phyloP scores from a whole-genome alignment of 2,888 invertebrate genomes.

The Himalopsyche tibetana region DNA sequence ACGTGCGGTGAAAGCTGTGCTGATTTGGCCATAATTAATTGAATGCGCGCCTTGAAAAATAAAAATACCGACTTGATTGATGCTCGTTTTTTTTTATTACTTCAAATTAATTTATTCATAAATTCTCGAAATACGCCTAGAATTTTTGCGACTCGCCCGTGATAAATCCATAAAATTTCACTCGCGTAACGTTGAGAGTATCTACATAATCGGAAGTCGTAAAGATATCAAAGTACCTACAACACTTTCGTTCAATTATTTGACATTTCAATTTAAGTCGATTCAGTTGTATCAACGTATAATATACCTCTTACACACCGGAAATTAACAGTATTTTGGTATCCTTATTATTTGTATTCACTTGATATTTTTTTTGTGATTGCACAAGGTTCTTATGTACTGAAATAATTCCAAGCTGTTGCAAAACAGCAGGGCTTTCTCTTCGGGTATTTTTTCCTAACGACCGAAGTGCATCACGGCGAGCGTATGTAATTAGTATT shows the following conservation, averaged over 20 bases:
- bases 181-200: neutral
- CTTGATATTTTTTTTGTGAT: too few species aligned
- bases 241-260: too few species aligned
- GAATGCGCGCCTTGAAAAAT: neutral
- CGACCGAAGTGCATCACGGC: neutral
- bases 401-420: neutral
- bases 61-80: neutral
- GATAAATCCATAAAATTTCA: neutral
- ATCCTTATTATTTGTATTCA: too few species aligned
- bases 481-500: neutral
- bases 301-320: too few species aligned
- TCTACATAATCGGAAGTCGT: neutral
- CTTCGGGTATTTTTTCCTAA: neutral
- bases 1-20: neutral
- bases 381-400: neutral
- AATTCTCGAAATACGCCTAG: neutral
- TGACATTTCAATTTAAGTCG: too few species aligned
- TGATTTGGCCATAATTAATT: neutral
- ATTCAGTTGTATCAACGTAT: neutral
- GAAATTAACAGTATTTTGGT: too few species aligned
- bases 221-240: too few species aligned
- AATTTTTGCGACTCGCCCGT: neutral
- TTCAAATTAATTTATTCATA: conserved; percentile 6
- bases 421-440: neutral
- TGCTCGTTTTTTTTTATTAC: neutral